phyloP scores from a whole-genome alignment of 1,140 invertebrate species.

The Cotesia glomerata region DNA sequence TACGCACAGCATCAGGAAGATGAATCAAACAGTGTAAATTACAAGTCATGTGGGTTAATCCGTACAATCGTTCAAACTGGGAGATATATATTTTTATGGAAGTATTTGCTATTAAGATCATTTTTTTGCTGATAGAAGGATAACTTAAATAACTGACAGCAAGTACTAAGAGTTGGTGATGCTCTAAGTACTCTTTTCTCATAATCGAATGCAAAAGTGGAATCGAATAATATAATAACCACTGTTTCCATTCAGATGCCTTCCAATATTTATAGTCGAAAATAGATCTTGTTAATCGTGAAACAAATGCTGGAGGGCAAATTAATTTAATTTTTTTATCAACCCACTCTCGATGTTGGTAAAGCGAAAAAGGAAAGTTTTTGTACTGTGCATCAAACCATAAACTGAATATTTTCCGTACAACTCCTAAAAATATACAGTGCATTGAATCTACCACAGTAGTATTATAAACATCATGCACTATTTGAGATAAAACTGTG shows the following conservation, averaged over 20 bases:
- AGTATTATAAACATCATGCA: background rate
- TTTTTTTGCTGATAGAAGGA: background rate
- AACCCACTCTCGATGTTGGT: background rate
- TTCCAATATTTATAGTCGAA: background rate
- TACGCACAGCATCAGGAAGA: background rate
- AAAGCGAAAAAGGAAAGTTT: background rate
- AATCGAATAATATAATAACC: too few relatives aligned
- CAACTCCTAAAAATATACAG: slow-evolving; percentile 6
- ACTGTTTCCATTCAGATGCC: too few relatives aligned
- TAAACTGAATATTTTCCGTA: background rate
- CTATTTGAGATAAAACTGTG: background rate
- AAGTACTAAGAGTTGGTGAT: background rate
- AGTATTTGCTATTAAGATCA: background rate
- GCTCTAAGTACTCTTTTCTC: background rate
- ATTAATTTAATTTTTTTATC: background rate
- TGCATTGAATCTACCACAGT: slow-evolving; percentile 9
- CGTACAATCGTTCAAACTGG: background rate
- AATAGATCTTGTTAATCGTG: background rate
- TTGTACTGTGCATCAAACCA: slow-evolving; percentile 4
- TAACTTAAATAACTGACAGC: background rate
- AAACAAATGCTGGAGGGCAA: background rate
- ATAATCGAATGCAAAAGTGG: too few relatives aligned
- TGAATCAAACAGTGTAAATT: background rate
- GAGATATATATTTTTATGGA: background rate
- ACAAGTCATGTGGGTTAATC: background rate